A percentile compares a stretch with the other conserved stretches of the same genome.
These are phyloP conservation scores for Syrmaticus mikado DNA, from an alignment of 2,113 vertebrate genomes.

Conservation along the genomic window DNA sequence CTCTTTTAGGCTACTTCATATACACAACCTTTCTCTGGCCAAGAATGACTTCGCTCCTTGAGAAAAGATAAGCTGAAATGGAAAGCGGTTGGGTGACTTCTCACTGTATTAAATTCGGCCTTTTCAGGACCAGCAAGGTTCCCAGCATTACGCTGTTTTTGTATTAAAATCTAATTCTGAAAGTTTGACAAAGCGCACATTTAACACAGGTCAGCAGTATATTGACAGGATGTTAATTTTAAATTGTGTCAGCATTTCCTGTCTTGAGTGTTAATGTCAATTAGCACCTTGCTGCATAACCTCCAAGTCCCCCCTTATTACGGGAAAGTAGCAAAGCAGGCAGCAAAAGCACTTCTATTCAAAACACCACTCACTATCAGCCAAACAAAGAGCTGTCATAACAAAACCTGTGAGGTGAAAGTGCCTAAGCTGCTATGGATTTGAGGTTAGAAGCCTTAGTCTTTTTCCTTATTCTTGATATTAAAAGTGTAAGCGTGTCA, in stretches of 20 bases:
- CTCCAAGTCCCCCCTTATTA: conserved; percentile 63
- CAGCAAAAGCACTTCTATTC: conserved; percentile 59
- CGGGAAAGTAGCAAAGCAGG: conserved; percentile 45
- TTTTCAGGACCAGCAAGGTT: conserved; percentile 3
- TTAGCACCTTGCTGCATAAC: conserved; percentile 73
- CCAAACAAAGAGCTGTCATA: conserved; percentile 67
- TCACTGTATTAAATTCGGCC: not conserved
- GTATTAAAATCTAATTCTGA: conserved; percentile 40
- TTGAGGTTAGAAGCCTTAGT: conserved; percentile 51
- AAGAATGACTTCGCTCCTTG: not conserved
- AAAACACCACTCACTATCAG: conserved; percentile 60
- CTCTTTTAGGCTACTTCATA: not conserved
- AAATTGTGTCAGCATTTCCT: conserved; percentile 76
- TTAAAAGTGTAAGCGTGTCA: conserved; percentile 53
- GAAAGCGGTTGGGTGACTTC: not conserved
- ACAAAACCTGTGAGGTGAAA: conserved; percentile 55
- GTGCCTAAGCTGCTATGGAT: conserved; percentile 35
- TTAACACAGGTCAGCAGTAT: conserved; percentile 54
- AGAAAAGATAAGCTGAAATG: conserved; percentile 22
- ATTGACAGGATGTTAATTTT: conserved; percentile 66
- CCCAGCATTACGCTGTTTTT: not conserved
- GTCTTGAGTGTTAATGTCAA: conserved; percentile 60
- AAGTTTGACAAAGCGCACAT: conserved; percentile 51
- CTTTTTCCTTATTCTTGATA: conserved; percentile 56
- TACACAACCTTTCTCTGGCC: not conserved